Evolutionary conservation across 2,888 invertebrate species (phyloP), one percentile per base, ranked within the genome.

Genomic region (Pristionchus exspectatus): DNA sequence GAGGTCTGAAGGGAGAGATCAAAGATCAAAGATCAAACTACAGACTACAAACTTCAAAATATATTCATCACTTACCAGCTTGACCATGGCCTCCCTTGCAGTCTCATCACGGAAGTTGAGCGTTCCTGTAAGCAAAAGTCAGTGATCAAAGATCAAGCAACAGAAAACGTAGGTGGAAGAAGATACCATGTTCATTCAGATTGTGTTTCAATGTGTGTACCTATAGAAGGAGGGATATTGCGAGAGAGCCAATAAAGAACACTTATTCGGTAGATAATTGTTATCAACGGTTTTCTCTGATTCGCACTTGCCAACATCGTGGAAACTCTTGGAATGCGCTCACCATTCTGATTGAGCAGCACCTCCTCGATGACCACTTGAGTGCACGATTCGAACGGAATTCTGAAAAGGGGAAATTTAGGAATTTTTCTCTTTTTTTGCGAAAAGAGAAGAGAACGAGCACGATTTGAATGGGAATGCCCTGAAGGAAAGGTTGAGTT

Each of bases 291-390:
- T 38, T 38, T 5, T 38, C 38, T 38, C 38, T 38, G 38, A 38
- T 38, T 38, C 38, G 38, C 38, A 38, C 38, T 38, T 38, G 38
- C 38, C 38, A 38, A 38, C 38, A 38, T 38, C 38, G 38, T 38
- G 38, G 38, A 3, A 38, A 69, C n/a, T 69, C 2, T 69, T 2
- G 10, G 14, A 24, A 24, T 69, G n/a, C 12, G 27, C 33, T 72
- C 2, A 54, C 92, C 92, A 33, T 90, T 69, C 5, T 30, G 89
- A 16, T 38, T 74, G 33, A 92, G 86, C 14, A 89, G 12, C 10
- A 85, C 87, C 33, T 91, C 92, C 56, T 92, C 92, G 24, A 92
- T 90, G n/a, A 92, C 92, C 54, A 92, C 83, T 50, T 92, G 92
- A 18, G 89, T 72, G 72, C 92, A 92, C 18, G 86, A 30, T 14